These are phyloP conservation scores for Pitangus sulphuratus DNA, from an alignment of 2,797 vertebrate species.

Conservation along the genomic window DNA sequence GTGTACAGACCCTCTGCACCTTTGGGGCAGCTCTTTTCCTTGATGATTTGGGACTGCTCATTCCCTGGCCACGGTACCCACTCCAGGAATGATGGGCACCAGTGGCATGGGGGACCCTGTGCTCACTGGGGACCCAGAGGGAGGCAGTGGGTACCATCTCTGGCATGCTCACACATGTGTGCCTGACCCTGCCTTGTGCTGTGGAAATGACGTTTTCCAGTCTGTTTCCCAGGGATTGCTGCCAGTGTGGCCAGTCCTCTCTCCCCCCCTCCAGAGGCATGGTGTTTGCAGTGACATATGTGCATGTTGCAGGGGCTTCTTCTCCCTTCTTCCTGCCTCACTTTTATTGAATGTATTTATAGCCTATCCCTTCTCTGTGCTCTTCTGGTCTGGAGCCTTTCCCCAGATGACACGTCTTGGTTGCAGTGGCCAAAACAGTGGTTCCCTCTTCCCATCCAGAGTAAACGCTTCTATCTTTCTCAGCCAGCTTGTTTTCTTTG, in stretches of 20 bases:
- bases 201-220: neutral
- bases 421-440: neutral
- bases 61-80: neutral
- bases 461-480: neutral
- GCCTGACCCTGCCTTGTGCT: neutral
- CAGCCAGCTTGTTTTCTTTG: neutral
- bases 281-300: neutral
- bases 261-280: neutral
- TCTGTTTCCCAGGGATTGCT: neutral
- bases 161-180: fast-evolving
- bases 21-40: neutral
- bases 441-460: neutral
- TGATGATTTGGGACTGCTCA: neutral
- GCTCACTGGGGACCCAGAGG: neutral
- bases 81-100: neutral
- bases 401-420: neutral
- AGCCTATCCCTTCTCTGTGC: neutral
- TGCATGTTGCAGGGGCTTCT: neutral
- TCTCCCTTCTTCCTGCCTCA: neutral
- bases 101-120: neutral
- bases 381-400: neutral
- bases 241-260: neutral
- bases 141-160: neutral
- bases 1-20: neutral
- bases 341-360: neutral